These are phyloP conservation scores for Sebastes hubbsi DNA, from an alignment of 2,797 vertebrate genomes.

Conservation along the genomic window DNA sequence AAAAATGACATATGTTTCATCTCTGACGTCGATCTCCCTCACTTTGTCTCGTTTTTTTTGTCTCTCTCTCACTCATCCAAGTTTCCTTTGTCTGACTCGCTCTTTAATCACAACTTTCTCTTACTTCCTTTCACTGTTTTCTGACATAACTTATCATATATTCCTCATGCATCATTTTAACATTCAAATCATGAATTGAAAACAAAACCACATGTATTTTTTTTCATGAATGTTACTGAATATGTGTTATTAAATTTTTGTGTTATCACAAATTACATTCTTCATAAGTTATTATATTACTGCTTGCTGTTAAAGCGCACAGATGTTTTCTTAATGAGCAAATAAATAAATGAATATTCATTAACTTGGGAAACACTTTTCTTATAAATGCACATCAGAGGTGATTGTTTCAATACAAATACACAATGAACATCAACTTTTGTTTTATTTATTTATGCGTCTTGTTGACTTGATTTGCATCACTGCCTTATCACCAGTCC, in stretches of 20 bases:
- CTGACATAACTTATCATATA: not conserved
- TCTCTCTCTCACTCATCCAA: conserved; percentile 42
- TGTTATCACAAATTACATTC: conserved; percentile 6
- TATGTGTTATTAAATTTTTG: conserved; percentile 5
- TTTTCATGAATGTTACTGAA: not conserved
- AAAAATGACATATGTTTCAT: conserved; percentile 74
- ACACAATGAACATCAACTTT: not conserved
- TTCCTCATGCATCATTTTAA: not conserved
- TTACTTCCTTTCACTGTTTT: conserved; percentile 40
- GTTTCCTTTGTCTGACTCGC: conserved; percentile 41
- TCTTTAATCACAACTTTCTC: conserved; percentile 46
- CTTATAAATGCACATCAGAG: not conserved
- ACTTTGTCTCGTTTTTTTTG: conserved; percentile 26
- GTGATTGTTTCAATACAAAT: not conserved
- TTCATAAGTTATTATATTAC: conserved; percentile 1
- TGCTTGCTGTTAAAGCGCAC: not conserved
- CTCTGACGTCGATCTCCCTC: conserved; percentile 74
- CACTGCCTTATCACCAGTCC: conserved; percentile 4
- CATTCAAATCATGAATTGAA: not conserved
- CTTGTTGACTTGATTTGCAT: conserved; percentile 11
- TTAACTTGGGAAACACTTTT: not conserved
- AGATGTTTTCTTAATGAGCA: not conserved
- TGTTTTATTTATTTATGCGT: not conserved
- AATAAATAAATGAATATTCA: not conserved
- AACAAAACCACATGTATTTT: not conserved